These are phyloP conservation scores for Cyanistes caeruleus DNA, from an alignment of 2,113 vertebrate species.

Conservation along the genomic window DNA sequence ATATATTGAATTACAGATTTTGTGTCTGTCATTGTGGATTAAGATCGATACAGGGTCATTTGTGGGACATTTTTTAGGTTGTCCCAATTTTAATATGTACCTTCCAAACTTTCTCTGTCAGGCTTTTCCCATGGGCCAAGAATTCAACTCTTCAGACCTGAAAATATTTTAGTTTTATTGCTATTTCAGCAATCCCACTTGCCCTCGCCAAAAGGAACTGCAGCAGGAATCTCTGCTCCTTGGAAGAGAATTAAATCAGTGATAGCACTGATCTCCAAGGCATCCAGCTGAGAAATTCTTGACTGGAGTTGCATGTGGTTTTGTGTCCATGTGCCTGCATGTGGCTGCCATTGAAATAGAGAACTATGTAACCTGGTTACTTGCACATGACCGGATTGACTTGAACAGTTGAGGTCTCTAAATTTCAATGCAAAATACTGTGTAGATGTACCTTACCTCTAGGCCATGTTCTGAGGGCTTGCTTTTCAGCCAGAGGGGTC, in stretches of 20 bases:
- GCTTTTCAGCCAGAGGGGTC: not conserved
- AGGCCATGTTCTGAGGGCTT: not conserved
- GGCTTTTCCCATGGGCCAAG: not conserved
- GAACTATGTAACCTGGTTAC: not conserved
- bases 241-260: not conserved
- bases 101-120: not conserved
- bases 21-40: not conserved
- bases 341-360: not conserved
- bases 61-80: not conserved
- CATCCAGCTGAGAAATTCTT: not conserved
- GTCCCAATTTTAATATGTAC: not conserved
- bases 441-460: not conserved
- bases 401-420: not conserved
- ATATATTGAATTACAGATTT: not conserved
- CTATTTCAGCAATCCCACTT: not conserved
- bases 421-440: not conserved
- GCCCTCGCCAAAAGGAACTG: not conserved
- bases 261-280: not conserved
- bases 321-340: not conserved
- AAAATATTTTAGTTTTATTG: not conserved
- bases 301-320: not conserved
- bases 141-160: not conserved
- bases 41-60: not conserved
- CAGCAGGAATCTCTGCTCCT: not conserved
- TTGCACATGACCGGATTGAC: not conserved